Conservation (phyloP, 2,797 vertebrate species). For the Moxostoma hubbsi region DNA sequence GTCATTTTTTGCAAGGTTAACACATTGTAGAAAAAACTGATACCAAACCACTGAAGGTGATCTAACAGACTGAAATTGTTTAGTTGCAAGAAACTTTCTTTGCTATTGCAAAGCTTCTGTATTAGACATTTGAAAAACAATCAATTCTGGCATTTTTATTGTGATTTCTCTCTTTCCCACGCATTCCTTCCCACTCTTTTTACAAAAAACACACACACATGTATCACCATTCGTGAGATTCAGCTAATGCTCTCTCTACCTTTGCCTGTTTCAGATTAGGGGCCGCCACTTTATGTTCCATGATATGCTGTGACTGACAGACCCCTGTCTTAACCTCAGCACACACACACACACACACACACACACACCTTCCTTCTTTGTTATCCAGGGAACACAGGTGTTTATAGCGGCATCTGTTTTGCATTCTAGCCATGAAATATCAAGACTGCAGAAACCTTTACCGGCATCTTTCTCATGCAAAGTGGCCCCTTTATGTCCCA, state of each 20-base stretch:
- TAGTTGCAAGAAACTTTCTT: neutral
- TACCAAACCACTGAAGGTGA: neutral
- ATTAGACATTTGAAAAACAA: neutral
- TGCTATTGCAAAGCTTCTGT: neutral
- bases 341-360: constrained; percentile 33
- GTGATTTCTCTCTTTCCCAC: neutral
- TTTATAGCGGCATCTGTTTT: constrained; percentile 80
- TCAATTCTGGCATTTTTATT: neutral
- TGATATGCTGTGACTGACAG: constrained; percentile 69
- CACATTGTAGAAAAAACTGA: neutral
- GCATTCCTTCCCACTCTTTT: neutral
- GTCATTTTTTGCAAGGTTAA: constrained; percentile 6
- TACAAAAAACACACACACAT: constrained; percentile 15
- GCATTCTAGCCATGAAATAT: constrained; percentile 62
- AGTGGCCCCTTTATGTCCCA: constrained; percentile 23
- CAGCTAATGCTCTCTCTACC: constrained; percentile 55
- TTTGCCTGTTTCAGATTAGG: constrained; percentile 78
- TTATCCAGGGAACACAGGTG: constrained; percentile 76
- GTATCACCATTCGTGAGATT: constrained; percentile 67
- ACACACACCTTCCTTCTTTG: constrained; percentile 47
- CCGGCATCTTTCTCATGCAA: constrained; percentile 61
- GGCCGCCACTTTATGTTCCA: constrained; percentile 68
- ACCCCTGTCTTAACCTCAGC: constrained; percentile 30
- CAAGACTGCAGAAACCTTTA: constrained; percentile 57
- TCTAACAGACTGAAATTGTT: neutral